phyloP scores from a whole-genome alignment of 2,888 invertebrate species.

The Andricus curvator region DNA sequence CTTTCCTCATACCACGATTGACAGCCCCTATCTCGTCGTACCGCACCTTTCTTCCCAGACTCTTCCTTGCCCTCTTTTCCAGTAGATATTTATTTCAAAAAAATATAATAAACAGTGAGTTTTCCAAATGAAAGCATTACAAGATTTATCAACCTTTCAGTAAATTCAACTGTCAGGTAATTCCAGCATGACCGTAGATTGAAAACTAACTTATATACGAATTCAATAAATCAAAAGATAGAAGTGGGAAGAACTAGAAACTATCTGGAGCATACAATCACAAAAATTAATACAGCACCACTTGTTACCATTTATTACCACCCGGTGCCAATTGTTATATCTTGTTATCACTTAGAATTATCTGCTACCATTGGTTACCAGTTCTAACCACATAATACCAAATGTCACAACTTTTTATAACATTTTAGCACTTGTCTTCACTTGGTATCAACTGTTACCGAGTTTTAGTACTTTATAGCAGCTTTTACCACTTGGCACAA shows the following conservation, averaged over 20 bases:
- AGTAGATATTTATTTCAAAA: conserved; percentile 12
- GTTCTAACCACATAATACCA: not conserved
- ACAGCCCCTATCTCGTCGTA: conserved; percentile 21
- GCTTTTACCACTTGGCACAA: not conserved
- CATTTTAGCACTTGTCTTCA: not conserved
- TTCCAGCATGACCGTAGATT: not conserved
- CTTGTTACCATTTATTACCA: not conserved
- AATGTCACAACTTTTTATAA: too few species aligned
- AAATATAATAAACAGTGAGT: not conserved
- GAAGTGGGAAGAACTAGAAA: too few species aligned
- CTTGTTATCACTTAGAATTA: not conserved
- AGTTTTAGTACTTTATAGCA: not conserved
- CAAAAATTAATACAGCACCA: too few species aligned
- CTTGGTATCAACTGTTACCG: not conserved
- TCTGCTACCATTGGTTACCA: not conserved
- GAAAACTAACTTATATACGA: not conserved
- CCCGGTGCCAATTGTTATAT: not conserved
- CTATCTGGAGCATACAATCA: too few species aligned
- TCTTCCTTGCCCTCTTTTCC: conserved; percentile 7
- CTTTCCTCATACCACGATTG: conserved; percentile 10
- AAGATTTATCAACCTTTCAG: not conserved
- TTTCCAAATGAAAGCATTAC: not conserved
- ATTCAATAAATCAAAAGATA: not conserved
- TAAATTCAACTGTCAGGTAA: not conserved
- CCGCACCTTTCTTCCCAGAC: conserved; percentile 5